These are phyloP conservation scores for Euplagia quadripunctaria DNA, from an alignment of 2,888 invertebrate species.

Conservation along the genomic window DNA sequence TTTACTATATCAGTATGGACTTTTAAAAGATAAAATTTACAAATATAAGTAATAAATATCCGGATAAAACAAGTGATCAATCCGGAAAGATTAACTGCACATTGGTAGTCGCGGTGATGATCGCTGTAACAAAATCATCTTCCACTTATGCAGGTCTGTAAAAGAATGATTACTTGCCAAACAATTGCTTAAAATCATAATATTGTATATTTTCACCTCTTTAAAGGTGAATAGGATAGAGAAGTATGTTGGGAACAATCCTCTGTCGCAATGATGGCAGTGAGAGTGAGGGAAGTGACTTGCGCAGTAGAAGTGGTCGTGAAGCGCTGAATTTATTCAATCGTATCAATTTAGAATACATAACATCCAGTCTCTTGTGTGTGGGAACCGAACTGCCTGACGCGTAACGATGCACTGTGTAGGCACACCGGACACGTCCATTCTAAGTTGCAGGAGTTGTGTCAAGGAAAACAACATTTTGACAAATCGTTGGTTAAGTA, in stretches of 20 bases:
- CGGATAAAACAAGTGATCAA: background rate
- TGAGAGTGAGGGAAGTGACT: background rate
- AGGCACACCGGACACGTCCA: background rate
- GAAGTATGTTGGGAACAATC: background rate
- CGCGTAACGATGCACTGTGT: background rate
- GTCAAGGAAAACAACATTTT: background rate
- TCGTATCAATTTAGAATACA: constrained; percentile 57
- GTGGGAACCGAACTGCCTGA: constrained; percentile 51
- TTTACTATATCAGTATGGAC: too few species aligned
- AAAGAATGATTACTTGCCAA: too few species aligned
- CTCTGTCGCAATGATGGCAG: background rate
- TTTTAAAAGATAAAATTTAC: background rate
- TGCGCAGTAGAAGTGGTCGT: background rate
- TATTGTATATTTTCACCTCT: background rate
- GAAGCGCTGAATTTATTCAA: constrained; percentile 5
- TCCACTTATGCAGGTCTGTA: too few species aligned
- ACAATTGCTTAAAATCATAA: too few species aligned
- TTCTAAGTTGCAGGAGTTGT: background rate
- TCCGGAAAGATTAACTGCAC: too few species aligned
- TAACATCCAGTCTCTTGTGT: constrained; percentile 64
- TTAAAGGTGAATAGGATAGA: background rate
- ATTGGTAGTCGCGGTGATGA: too few species aligned
- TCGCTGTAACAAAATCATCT: too few species aligned
- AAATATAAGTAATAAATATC: background rate
- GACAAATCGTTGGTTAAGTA: too few species aligned